A percentile compares a stretch with the other conserved stretches of the same genome.
These are phyloP conservation scores for Molanna angustata DNA, from an alignment of 2,888 invertebrate genomes.

Conservation along the genomic window DNA sequence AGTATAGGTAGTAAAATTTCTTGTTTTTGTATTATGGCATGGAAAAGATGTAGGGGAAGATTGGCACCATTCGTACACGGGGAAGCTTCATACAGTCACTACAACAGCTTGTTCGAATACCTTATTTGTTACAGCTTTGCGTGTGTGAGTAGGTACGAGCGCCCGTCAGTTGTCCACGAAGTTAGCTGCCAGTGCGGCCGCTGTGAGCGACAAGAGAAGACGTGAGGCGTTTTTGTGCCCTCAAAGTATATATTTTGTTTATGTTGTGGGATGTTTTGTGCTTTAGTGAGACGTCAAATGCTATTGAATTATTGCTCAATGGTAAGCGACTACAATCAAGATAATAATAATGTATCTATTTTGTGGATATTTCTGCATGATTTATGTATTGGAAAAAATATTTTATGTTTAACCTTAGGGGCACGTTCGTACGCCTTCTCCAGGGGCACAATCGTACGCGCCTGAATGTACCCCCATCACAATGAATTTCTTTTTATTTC, in stretches of 20 bases:
- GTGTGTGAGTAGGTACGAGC: neutral
- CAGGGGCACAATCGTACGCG: constrained; percentile 1
- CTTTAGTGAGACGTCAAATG: neutral
- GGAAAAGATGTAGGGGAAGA: constrained; percentile 7
- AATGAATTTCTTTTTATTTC: neutral
- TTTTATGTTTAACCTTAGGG: neutral
- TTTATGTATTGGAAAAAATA: neutral
- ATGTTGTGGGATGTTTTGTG: neutral
- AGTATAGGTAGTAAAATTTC: too few relatives aligned
- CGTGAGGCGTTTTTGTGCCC: neutral
- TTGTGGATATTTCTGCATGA: neutral
- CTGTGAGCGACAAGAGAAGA: neutral
- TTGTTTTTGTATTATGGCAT: too few relatives aligned
- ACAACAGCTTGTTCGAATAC: neutral
- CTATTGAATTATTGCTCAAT: constrained; percentile 1
- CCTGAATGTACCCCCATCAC: neutral
- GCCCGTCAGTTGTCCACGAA: neutral
- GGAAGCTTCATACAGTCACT: constrained; percentile 2
- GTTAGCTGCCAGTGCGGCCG: neutral
- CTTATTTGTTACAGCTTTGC: neutral
- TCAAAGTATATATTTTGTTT: neutral
- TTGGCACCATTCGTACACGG: constrained; percentile 4
- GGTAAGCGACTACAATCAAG: neutral
- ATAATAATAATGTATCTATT: neutral
- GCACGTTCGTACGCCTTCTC: neutral